phyloP scores from a whole-genome alignment of 2,888 invertebrate species.

The Corythucha ciliata region DNA sequence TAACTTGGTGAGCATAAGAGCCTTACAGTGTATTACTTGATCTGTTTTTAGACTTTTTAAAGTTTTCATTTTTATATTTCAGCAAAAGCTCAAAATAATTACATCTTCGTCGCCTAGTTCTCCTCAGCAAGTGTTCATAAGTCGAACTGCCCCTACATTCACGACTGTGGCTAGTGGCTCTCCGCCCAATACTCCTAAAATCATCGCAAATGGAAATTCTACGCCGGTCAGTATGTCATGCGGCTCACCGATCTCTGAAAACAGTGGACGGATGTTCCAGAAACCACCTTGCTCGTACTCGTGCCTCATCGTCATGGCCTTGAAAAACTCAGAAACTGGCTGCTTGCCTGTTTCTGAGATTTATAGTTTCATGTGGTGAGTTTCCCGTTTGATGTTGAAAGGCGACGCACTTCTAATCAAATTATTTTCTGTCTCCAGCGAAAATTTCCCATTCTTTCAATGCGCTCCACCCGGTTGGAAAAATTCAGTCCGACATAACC shows the following conservation, averaged over 20 bases:
- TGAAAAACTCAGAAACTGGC: slow-evolving; percentile 90
- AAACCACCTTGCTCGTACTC: slow-evolving; percentile 98
- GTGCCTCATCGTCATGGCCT: slow-evolving; percentile 93
- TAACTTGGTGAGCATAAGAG: slow-evolving; percentile 10
- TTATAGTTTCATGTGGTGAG: slow-evolving; percentile 96
- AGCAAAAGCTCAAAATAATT: background rate
- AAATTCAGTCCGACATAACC: slow-evolving; percentile 94
- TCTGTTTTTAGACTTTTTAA: no score
- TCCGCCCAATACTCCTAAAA: background rate
- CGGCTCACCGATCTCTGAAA: background rate
- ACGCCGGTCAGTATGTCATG: background rate
- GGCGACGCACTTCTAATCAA: slow-evolving; percentile 13
- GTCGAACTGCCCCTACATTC: slow-evolving; percentile 1
- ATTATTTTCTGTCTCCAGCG: slow-evolving; percentile 51
- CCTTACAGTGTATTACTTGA: no score
- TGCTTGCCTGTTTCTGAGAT: slow-evolving; percentile 96
- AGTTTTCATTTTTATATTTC: no score
- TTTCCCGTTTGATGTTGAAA: slow-evolving; percentile 31
- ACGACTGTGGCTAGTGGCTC: background rate
- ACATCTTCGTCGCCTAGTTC: background rate
- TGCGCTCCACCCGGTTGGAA: slow-evolving; percentile 98
- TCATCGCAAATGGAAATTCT: background rate
- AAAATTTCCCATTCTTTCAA: slow-evolving; percentile 97
- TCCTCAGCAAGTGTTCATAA: background rate
- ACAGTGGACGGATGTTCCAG: slow-evolving; percentile 51